Evolutionary conservation across 2,113 vertebrate species (phyloP), one percentile per base, ranked within the genome.

Genomic region (Tragelaphus buxtoni): DNA sequence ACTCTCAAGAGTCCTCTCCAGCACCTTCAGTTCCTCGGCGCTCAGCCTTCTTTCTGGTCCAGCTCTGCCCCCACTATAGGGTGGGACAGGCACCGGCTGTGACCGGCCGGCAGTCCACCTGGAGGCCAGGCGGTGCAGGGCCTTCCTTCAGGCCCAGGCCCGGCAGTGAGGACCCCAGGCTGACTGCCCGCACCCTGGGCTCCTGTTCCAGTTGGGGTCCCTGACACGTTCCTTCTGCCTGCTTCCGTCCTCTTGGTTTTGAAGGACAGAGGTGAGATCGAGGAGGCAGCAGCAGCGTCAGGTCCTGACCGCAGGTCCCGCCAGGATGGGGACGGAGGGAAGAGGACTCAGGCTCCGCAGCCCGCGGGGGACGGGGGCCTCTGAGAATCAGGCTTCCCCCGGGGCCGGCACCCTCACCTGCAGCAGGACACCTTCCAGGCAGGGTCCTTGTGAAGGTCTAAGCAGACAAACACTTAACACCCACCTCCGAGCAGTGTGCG

Each of bases 211-310:
- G 9, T 63, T 42, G 47, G 6, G 1, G 39, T 65, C 13, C 51
- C 1, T 3, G 51, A 16, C 32, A 4, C 0, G 20, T 11, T 30
- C n/a, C 74, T n/a, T 16, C 13, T 8, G 17, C 1, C n/a, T 53
- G 30, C 16, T 63, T 49, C 12, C 8, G 1, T 16, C 32, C 63
- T 49, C 72, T 58, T 12, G 9, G 20, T 53, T 42, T 12, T 16
- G 8, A 30, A 58, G n/a, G 49, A 32, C 42, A 13, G 18, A 24
- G n/a, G 28, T 0, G 2, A 61, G 51, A 13, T 3, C 0, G 2
- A 12, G 3, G 32, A 2, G 0, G 32, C 7, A 0, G 24, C 81
- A 7, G 28, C 13, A 12, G 26, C 4, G 9, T 35, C 18, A 60
- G 10, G 32, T 3, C 42, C 55, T 39, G 49, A 24, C 22, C 3